Base-by-base conservation (phyloP, 35 echinoderm and acorn worm genomes). In the Apostichopus japonicus region DNA sequence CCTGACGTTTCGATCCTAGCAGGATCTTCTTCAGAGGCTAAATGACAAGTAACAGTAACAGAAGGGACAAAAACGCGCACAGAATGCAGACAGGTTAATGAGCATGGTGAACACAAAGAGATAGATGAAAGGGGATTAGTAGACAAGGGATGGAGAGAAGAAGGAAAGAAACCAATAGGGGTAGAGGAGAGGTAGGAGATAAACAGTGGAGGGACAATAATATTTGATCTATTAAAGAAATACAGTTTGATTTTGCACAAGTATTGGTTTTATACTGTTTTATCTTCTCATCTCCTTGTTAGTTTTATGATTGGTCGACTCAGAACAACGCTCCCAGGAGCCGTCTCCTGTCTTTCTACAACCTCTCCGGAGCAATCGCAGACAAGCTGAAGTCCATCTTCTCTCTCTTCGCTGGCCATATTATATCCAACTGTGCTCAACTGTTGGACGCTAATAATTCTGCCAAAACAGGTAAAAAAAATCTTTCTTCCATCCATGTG, bases 341-440 rank as follows among this genome's bases (percentile, higher is more conserved):
- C 16, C 79, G 97, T 10, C 86, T 96, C 25, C 58, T 99, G 17
- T 95, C 97, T 8, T 95, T 99, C 70, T 99, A 96, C 78, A 88
- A 81, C 21, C 93, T 99, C 6, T 92, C 95, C 10, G 93, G 95
- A 55, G 78, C 79, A 53, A 93, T 99, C 8, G 97, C 95, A 8
- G 95, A 99, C 11, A 96, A 84, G 79, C 92, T 99, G 23, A 95
- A 96, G 87, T 92, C 95, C 7, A 87, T 99, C 19, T 99, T 99
- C 93, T 93, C 91, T 72, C 78, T 99, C 19, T 99, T 99, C 79
- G 97, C 95, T 72, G 97, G 97, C 86, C 97, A 99, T 57, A 67
- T 99, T 11, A 78, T 96, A 15, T 77, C 95, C 79, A 94, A 99
- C 78, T 93, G 86, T 79, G 95, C 95, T 51, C 80, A 94, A 19